Conservation (phyloP, 2,113 vertebrate genomes). For the Carassius gibelio region DNA sequence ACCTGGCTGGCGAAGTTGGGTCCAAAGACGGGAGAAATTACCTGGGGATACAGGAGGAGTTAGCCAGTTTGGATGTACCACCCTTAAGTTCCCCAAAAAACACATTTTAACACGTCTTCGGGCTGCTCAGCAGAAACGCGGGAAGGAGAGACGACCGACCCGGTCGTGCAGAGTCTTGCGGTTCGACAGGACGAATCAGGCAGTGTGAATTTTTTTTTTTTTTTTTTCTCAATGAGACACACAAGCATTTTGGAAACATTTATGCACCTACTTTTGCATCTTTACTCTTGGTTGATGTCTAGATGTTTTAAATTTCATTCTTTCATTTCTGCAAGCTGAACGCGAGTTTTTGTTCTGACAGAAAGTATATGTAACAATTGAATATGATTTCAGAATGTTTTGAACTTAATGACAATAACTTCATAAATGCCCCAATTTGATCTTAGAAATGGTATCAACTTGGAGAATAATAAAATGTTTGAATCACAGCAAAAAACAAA, state of each 20-base stretch:
- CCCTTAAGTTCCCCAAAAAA: slow-evolving; percentile 81
- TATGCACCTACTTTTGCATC: slow-evolving; percentile 2
- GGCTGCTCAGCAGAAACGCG: slow-evolving; percentile 69
- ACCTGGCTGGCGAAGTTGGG: slow-evolving; percentile 83
- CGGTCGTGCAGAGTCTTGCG: slow-evolving; percentile 13
- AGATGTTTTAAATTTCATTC: slow-evolving; percentile 16
- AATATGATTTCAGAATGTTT: background rate
- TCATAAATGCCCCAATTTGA: background rate
- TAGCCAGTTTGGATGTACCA: slow-evolving; percentile 81
- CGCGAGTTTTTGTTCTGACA: background rate
- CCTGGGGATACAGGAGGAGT: slow-evolving; percentile 77
- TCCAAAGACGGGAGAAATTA: slow-evolving; percentile 80
- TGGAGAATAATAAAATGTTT: background rate
- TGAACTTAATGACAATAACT: background rate
- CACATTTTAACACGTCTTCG: slow-evolving; percentile 78
- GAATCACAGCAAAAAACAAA: background rate
- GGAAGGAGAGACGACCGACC: slow-evolving; percentile 44
- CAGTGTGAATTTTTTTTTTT: slow-evolving; percentile 27
- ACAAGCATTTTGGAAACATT: background rate
- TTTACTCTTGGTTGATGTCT: slow-evolving; percentile 14
- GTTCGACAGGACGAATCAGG: slow-evolving; percentile 29
- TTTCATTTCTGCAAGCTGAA: background rate
- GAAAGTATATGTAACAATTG: background rate
- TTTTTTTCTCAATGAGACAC: background rate
- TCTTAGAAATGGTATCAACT: background rate